Conservation (phyloP, 1,140 invertebrate genomes). For the Trachelipus rathkii region DNA sequence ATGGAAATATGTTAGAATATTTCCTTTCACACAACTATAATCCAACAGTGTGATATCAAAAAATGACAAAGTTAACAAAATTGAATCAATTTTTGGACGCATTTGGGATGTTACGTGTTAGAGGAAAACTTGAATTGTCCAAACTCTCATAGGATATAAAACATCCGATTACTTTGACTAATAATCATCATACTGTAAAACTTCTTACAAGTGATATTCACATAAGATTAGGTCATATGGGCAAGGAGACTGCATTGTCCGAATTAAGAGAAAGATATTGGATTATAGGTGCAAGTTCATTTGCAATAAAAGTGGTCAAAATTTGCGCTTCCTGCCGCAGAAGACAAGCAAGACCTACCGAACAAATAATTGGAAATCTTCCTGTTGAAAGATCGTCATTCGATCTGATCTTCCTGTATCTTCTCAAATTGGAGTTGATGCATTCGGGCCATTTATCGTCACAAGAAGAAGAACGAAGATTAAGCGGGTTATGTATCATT, state of each 20-base stretch:
- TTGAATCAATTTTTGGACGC: no score
- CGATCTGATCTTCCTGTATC: constrained; percentile 18
- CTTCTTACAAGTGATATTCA: no score
- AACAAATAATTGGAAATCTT: constrained; percentile 23
- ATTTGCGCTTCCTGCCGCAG: constrained; percentile 3
- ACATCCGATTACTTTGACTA: no score
- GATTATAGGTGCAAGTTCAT: not conserved
- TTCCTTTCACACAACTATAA: no score
- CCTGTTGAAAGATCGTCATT: not conserved
- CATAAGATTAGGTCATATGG: not conserved
- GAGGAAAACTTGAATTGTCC: no score
- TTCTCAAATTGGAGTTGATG: constrained; percentile 26
- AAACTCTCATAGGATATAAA: no score
- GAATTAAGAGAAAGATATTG: not conserved
- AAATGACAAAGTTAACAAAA: no score
- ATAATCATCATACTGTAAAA: no score
- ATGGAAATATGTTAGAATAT: no score
- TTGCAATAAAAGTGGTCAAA: not conserved
- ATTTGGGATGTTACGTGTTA: no score
- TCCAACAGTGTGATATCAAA: no score
- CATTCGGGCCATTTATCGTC: constrained; percentile 24
- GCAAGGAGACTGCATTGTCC: not conserved
- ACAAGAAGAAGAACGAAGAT: not conserved
- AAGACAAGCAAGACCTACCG: not conserved
- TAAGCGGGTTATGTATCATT: constrained; percentile 47